These are phyloP conservation scores for Deroptyus accipitrinus DNA, from an alignment of 2,113 vertebrate genomes.

Conservation along the genomic window DNA sequence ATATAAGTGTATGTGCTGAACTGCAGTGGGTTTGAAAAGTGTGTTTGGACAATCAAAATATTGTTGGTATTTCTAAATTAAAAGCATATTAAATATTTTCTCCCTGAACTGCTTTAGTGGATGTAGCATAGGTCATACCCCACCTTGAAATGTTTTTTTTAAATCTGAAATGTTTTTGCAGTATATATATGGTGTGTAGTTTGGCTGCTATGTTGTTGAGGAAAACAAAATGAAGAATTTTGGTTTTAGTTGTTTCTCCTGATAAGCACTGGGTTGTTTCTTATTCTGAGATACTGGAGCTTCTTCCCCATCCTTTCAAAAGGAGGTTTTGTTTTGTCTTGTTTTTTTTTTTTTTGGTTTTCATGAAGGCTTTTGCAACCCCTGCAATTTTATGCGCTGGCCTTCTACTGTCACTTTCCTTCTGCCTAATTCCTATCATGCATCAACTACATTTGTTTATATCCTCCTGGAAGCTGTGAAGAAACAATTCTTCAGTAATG, in stretches of 20 bases:
- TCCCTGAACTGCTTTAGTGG: neutral
- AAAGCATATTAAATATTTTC: neutral
- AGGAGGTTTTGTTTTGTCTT: neutral
- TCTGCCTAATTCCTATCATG: neutral
- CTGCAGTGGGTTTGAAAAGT: neutral
- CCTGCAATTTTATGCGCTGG: neutral
- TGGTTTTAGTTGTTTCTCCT: neutral
- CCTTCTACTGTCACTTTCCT: neutral
- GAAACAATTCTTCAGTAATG: constrained; percentile 7
- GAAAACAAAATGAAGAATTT: neutral
- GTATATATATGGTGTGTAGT: neutral
- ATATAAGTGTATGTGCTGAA: neutral
- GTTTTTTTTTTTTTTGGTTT: neutral
- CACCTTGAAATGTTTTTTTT: neutral
- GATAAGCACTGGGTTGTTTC: neutral
- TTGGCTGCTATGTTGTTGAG: neutral
- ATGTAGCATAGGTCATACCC: neutral
- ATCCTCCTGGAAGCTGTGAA: neutral
- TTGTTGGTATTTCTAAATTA: neutral
- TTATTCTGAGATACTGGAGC: neutral
- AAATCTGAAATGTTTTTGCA: neutral
- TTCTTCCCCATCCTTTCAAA: neutral
- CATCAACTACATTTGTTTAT: constrained; percentile 13
- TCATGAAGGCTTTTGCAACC: neutral
- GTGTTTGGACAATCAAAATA: neutral